These are phyloP conservation scores for Drosophila leonis DNA, from an alignment of 2,888 invertebrate species.

Conservation along the genomic window DNA sequence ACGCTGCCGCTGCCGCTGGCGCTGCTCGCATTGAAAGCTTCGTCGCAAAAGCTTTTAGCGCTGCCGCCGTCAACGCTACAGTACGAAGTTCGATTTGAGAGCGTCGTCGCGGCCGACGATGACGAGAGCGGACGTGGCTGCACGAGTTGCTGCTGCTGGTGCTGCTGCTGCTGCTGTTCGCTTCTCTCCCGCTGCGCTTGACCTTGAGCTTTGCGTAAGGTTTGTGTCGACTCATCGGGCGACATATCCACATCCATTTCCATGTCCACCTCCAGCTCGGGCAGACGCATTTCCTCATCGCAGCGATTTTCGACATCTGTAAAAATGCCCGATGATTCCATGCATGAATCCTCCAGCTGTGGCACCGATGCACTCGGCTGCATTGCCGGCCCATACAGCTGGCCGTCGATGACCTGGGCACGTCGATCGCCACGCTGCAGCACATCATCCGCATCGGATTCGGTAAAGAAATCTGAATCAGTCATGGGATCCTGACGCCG, in stretches of 20 bases:
- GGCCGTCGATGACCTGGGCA: conserved; percentile 95
- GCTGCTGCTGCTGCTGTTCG: conserved; percentile 46
- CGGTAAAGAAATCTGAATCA: conserved; percentile 96
- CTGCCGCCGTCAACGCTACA: conserved; percentile 82
- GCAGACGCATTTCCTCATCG: conserved; percentile 86
- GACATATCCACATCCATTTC: conserved; percentile 69
- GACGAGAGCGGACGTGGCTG: conserved; percentile 82
- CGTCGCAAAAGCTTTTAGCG: conserved; percentile 51
- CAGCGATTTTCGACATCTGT: conserved; percentile 93
- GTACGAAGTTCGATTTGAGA: conserved; percentile 84
- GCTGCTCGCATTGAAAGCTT: conserved; percentile 72
- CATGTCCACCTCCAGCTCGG: conserved; percentile 49
- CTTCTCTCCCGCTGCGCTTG: conserved; percentile 48
- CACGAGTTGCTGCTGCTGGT: conserved; percentile 55
- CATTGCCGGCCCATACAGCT: conserved; percentile 90
- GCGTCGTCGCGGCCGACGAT: conserved; percentile 80
- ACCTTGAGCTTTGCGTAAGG: conserved; percentile 83
- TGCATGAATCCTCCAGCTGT: conserved; percentile 91
- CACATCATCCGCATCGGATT: conserved; percentile 93
- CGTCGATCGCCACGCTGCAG: conserved; percentile 90
- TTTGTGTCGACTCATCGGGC: conserved; percentile 85
- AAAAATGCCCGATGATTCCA: conserved; percentile 96
- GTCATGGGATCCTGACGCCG: conserved; percentile 94
- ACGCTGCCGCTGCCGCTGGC: conserved; percentile 23
- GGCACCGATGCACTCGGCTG: conserved; percentile 86